Percentiles rank a stretch among this genome's conserved stretches.
These are phyloP conservation scores for Samia ricini DNA, from an alignment of 1,140 invertebrate species.

Conservation along the genomic window DNA sequence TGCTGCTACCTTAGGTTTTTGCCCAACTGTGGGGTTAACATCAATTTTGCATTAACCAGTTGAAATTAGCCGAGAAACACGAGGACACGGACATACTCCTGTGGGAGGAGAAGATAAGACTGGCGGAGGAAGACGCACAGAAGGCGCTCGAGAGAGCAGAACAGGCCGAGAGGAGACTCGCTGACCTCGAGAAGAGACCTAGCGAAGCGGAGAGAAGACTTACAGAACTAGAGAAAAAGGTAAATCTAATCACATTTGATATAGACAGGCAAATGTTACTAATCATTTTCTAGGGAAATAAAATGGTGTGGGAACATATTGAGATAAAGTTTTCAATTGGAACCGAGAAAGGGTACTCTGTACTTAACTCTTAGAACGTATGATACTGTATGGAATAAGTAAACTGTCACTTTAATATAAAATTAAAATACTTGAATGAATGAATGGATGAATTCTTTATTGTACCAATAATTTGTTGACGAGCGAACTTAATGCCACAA, in stretches of 20 bases:
- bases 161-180: constrained; percentile 74
- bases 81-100: constrained; percentile 83
- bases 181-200: constrained; percentile 10
- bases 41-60: constrained; percentile 63
- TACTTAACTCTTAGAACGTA: too few species aligned
- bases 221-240: constrained; percentile 6
- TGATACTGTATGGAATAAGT: too few species aligned
- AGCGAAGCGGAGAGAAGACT: constrained; percentile 22
- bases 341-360: too few species aligned
- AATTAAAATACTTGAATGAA: too few species aligned
- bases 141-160: constrained; percentile 80
- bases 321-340: too few species aligned
- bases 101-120: constrained; percentile 83
- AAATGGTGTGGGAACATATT: too few species aligned
- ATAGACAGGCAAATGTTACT: not conserved
- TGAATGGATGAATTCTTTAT: too few species aligned
- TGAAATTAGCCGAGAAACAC: constrained; percentile 83
- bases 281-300: not conserved
- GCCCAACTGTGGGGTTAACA: too few species aligned
- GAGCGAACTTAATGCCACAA: too few species aligned
- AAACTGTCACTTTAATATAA: too few species aligned
- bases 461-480: too few species aligned
- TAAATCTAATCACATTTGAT: not conserved
- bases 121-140: constrained; percentile 82
- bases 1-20: too few species aligned